A percentile compares a stretch with the other conserved stretches of the same genome.
Conservation (phyloP, 2,113 vertebrate genomes). For the Cynoglossus semilaevis region DNA sequence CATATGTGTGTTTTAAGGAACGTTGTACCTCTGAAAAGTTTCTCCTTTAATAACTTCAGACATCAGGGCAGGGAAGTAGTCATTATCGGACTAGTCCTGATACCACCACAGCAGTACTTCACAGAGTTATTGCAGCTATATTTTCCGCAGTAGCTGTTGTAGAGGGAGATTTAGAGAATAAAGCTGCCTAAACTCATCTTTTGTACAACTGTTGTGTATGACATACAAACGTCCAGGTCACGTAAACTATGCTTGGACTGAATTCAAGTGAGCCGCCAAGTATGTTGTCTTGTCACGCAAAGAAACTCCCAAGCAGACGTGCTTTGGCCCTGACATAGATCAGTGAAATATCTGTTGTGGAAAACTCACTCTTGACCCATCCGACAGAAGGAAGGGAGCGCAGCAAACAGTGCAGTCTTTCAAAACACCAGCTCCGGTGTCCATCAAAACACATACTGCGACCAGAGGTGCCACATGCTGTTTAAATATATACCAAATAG, state of each 20-base stretch:
- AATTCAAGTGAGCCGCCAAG: neutral
- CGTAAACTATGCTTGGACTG: neutral
- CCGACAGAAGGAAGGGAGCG: constrained; percentile 19
- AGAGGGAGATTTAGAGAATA: neutral
- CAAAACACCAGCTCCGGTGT: constrained; percentile 19
- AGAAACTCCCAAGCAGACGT: constrained; percentile 50
- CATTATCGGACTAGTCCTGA: constrained; percentile 30
- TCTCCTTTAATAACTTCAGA: constrained; percentile 64
- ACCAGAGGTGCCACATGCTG: neutral
- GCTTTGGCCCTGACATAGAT: constrained; percentile 56
- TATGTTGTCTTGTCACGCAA: constrained; percentile 29
- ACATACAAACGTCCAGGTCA: neutral
- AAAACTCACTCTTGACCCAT: constrained; percentile 57
- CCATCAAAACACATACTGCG: constrained; percentile 5
- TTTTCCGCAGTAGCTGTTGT: neutral
- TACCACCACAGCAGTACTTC: constrained; percentile 14
- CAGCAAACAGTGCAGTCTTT: constrained; percentile 20
- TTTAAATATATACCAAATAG: constrained; percentile 7
- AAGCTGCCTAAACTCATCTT: constrained; percentile 1
- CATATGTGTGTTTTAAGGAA: constrained; percentile 61
- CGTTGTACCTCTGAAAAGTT: constrained; percentile 58
- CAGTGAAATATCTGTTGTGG: constrained; percentile 49
- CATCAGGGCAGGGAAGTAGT: constrained; percentile 51
- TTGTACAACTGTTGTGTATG: neutral
- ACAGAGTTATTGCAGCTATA: constrained; percentile 19